Percentiles rank a stretch among this genome's conserved stretches.
Evolutionary conservation across 2,888 invertebrate species (phyloP).

Genomic region (Dasypogon diadema): DNA sequence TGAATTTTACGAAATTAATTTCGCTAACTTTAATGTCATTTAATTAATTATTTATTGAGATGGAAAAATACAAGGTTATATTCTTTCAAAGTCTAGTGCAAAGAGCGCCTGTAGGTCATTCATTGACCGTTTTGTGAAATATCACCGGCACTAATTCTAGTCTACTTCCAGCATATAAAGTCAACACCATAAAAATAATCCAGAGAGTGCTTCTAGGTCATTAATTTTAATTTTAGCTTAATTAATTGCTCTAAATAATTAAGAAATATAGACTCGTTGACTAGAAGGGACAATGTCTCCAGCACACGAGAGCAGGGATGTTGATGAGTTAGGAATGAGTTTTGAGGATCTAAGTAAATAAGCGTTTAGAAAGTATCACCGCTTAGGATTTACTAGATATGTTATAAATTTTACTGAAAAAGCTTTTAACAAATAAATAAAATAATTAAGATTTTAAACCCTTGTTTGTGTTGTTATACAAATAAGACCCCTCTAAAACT

Average conservation of each 20-base stretch:
- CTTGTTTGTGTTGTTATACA: too few species aligned
- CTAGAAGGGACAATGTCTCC: not conserved
- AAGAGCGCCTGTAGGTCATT: not conserved
- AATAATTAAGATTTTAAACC: too few species aligned
- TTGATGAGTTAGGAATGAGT: not conserved
- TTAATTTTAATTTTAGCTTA: constrained; percentile 35
- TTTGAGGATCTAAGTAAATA: not conserved
- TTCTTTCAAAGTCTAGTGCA: not conserved
- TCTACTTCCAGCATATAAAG: not conserved
- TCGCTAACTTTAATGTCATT: too few species aligned
- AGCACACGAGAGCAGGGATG: not conserved
- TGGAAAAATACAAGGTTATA: too few species aligned
- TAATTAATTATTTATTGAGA: too few species aligned
- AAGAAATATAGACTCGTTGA: constrained; percentile 38
- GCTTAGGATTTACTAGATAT: too few species aligned
- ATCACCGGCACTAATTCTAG: not conserved
- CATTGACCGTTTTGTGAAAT: not conserved
- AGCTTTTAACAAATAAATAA: too few species aligned
- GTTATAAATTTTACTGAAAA: too few species aligned
- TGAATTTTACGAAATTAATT: too few species aligned
- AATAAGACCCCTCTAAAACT: too few species aligned
- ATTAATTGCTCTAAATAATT: constrained; percentile 41
- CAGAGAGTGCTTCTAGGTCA: constrained; percentile 26
- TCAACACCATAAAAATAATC: constrained; percentile 39
- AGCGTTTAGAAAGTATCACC: not conserved